Evolutionary conservation across 1,140 invertebrate genomes (phyloP).

Genomic region (Drosophila pachea): DNA sequence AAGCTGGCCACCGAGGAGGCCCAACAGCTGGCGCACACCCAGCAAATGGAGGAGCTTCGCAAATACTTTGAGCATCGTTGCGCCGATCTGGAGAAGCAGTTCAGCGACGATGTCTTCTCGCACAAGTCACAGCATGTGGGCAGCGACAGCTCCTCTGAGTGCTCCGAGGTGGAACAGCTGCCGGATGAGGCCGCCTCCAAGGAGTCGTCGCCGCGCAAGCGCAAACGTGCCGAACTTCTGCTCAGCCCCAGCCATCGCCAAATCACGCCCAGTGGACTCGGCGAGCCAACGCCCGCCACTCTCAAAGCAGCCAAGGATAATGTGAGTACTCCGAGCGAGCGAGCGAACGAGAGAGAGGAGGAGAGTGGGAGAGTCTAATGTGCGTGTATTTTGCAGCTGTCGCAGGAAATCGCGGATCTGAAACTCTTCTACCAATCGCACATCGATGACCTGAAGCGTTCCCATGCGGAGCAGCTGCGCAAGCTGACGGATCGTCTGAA

Average conservation of each 20-base stretch:
- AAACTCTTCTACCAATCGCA: conserved; percentile 72
- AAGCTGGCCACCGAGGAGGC: conserved; percentile 75
- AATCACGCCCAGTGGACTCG: conserved; percentile 62
- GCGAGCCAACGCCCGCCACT: background rate
- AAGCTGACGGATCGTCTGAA: conserved; percentile 62
- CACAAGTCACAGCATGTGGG: conserved; percentile 81
- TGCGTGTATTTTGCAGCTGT: conserved; percentile 23
- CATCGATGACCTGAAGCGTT: conserved; percentile 62
- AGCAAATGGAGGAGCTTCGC: conserved; percentile 87
- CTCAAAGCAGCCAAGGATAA: conserved; percentile 37
- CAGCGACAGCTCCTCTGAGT: conserved; percentile 67
- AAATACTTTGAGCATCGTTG: conserved; percentile 89
- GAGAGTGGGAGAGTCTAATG: background rate
- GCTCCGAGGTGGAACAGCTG: conserved; percentile 68
- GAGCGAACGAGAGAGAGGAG: too few relatives aligned
- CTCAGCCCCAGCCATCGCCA: conserved; percentile 75
- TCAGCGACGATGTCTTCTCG: conserved; percentile 85
- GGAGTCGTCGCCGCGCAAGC: conserved; percentile 65
- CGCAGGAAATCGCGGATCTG: conserved; percentile 57
- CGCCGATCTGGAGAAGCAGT: conserved; percentile 86
- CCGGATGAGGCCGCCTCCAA: conserved; percentile 57
- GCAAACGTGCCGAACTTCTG: conserved; percentile 63
- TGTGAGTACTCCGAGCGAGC: conserved; percentile 11
- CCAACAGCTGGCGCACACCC: conserved; percentile 83
- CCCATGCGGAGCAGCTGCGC: conserved; percentile 59